Base-by-base conservation (phyloP, 2,113 vertebrate genomes). In the Collichthys lucidus region DNA sequence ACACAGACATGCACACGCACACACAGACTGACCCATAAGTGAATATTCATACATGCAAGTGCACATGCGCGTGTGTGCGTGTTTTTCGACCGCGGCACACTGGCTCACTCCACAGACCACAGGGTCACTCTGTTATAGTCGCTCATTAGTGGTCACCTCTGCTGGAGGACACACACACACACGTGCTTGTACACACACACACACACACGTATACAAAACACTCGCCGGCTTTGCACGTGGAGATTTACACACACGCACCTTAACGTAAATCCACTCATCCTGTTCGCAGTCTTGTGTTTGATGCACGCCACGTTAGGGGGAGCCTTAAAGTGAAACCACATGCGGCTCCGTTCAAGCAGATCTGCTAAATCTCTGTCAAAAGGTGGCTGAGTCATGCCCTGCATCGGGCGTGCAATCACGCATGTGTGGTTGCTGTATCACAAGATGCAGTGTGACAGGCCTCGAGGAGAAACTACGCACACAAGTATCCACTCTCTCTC, bases 131-230 rank as follows among this genome's bases (percentile, higher is more conserved):
- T 74, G 80, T 79, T 73, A 14, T 47, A 93, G 86, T 74, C 20
- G 65, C 88, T 89, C 73, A 92, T 93, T 92, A 91, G 90, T 89
- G 91, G 90, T 90, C 83, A 83, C 61, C 35, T 85, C 42, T 86
- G 19, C 82, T 57, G 78, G 74, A 89, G 64, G 59, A 86, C 50
- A 52, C 69, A 69, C 80, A 69, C 80, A 47, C 46, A 42, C 47
- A 12, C 35, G 35, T 5, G 35, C 44, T 10, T 16, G 42, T 7
- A 35, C 29, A 60, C 19, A 31, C 7, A 65, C 19, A 42, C 7
- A 35, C 31, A 67, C 42, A n/a, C 35, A 60, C 8, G 40, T 16
- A n/a, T 17, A 65, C 73, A 84, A 35, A 29, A 74, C 69, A 71
- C 42, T 72, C 79, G 61, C 49, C 16, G 11, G 19, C 67, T 65